These are phyloP conservation scores for Tenthredo livida DNA, from an alignment of 2,888 invertebrate species.

Conservation along the genomic window DNA sequence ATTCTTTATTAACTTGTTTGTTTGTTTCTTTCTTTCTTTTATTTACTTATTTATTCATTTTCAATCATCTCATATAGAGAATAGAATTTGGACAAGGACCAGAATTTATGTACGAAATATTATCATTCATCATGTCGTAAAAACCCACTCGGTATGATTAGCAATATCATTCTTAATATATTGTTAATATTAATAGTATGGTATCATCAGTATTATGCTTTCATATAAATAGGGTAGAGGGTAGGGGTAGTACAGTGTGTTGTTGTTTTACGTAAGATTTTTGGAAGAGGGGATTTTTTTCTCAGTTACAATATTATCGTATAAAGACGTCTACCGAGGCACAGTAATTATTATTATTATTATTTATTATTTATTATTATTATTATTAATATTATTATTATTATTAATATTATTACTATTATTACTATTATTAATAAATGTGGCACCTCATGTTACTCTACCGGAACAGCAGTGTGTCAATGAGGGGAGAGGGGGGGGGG, in stretches of 20 bases:
- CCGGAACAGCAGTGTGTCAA: slow-evolving; percentile 30
- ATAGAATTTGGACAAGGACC: slow-evolving; percentile 65
- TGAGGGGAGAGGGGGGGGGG: slow-evolving; percentile 39
- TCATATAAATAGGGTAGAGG: slow-evolving; percentile 75
- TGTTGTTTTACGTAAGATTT: slow-evolving; percentile 50
- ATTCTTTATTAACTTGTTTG: slow-evolving; percentile 55
- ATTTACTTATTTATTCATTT: slow-evolving; percentile 56
- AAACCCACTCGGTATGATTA: slow-evolving; percentile 77
- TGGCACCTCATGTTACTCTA: slow-evolving; percentile 36
- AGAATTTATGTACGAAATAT: slow-evolving; percentile 65
- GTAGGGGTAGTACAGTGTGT: slow-evolving; percentile 31
- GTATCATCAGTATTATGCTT: slow-evolving; percentile 77
- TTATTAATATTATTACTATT: slow-evolving; percentile 37
- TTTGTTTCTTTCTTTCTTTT: slow-evolving; percentile 51
- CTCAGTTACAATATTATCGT: slow-evolving; percentile 48
- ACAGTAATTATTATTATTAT: slow-evolving; percentile 64
- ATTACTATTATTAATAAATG: slow-evolving; percentile 39
- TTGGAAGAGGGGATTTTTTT: slow-evolving; percentile 49
- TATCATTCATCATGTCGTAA: slow-evolving; percentile 60
- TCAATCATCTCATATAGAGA: slow-evolving; percentile 52
- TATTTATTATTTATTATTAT: slow-evolving; percentile 57
- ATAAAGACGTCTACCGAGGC: slow-evolving; percentile 56
- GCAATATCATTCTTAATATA: slow-evolving; percentile 77
- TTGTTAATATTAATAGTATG: slow-evolving; percentile 78
- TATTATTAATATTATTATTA: slow-evolving; percentile 38